Base-by-base conservation (phyloP, 30 jellyfish, hydroid and myxozoan genomes). In the Chrysaora quinquecirrha region DNA sequence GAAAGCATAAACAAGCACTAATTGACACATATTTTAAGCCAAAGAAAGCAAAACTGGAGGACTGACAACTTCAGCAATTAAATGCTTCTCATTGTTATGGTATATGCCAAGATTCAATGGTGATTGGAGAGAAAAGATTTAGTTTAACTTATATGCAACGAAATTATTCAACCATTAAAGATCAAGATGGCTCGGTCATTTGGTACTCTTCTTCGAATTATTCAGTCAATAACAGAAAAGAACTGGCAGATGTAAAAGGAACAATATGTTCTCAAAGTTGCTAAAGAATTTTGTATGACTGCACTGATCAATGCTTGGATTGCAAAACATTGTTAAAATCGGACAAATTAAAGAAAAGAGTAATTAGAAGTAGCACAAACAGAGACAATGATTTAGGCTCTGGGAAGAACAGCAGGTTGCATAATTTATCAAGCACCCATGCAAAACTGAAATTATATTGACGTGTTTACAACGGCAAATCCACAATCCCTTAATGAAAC, bases 31-130 rank as follows among this genome's bases (percentile, higher is more conserved):
- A n/a, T n/a, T n/a, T n/a, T n/a, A n/a, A n/a, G n/a, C n/a, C n/a
- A n/a, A n/a, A n/a, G n/a, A n/a, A n/a, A n/a, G n/a, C n/a, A n/a
- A n/a, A n/a, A n/a, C n/a, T n/a, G n/a, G n/a, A n/a, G n/a, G n/a
- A n/a, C n/a, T n/a, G n/a, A n/a, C n/a, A n/a, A n/a, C n/a, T n/a
- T n/a, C n/a, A n/a, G n/a, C n/a, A n/a, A n/a, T n/a, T n/a, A n/a
- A n/a, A n/a, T n/a, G n/a, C n/a, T n/a, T 43, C 86, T 32, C 23
- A 14, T 25, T 74, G 86, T 29, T 56, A 74, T 54, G 81, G 82
- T 2, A 48, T 74, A 46, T 74, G 49, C 58, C 63, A 74, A 23
- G 80, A 74, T 23, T 23, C 34, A 11, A 50, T 74, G 38, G 11
- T 9, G n/a, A 43, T 48, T 27, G 52, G 78, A 6, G 80, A n/a